Percentiles rank a stretch among this genome's conserved stretches.
Evolutionary conservation across 2,113 vertebrate species (phyloP).

Genomic region (Mystacornis crossleyi): DNA sequence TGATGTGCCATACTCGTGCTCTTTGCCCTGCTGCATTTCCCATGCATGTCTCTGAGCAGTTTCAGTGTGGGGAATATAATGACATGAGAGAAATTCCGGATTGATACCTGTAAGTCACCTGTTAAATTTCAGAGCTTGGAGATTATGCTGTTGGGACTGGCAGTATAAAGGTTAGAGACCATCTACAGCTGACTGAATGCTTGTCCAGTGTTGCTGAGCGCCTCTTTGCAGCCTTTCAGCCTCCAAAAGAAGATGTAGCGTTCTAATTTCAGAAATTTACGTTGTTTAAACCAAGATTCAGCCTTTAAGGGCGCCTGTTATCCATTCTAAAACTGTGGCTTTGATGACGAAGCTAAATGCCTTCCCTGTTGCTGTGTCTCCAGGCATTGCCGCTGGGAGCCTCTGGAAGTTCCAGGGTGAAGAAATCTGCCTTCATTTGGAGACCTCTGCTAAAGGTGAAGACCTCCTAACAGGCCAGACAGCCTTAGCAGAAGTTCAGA

Average conservation of each 20-base stretch:
- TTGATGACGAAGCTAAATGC: background rate
- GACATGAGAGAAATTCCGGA: background rate
- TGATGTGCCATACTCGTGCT: background rate
- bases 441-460: background rate
- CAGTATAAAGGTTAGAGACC: background rate
- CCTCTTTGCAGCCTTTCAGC: background rate
- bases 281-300: background rate
- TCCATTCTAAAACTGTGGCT: background rate
- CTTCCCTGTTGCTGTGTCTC: background rate
- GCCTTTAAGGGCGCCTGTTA: background rate
- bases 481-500: background rate
- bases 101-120: background rate
- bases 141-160: background rate
- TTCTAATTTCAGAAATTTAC: background rate
- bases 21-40: background rate
- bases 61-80: background rate
- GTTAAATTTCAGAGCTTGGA: background rate
- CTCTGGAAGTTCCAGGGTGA: background rate
- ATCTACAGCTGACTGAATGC: background rate
- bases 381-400: slow-evolving; percentile 22
- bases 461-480: background rate
- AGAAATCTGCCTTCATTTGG: background rate
- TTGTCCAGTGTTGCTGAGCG: background rate
- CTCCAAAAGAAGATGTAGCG: fast-evolving
- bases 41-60: background rate